Conservation (phyloP, 1,140 invertebrate genomes). For the Eurosta solidaginis region DNA sequence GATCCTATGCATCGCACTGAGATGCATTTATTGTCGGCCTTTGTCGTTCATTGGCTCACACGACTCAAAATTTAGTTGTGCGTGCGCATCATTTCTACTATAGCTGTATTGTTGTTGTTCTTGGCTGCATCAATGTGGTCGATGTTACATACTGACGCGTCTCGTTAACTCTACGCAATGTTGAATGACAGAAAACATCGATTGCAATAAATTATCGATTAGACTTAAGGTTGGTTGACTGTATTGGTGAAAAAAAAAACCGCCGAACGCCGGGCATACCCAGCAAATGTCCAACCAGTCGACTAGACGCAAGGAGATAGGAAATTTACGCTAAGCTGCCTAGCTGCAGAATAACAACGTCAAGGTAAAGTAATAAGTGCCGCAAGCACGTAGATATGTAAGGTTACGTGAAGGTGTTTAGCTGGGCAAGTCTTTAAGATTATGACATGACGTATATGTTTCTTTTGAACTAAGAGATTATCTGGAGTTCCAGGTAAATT, state of each 20-base stretch:
- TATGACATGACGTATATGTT: neutral
- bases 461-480: neutral
- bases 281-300: neutral
- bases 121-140: neutral
- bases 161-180: constrained; percentile 23
- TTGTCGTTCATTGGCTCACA: neutral
- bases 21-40: neutral
- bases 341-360: neutral
- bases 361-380: neutral
- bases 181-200: constrained; percentile 17
- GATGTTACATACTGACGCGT: neutral
- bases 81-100: neutral
- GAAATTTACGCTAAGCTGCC: neutral
- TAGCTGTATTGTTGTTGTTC: neutral
- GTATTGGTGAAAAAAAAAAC: neutral
- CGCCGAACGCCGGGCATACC: neutral
- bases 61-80: neutral
- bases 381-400: too few relatives aligned
- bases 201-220: constrained; percentile 53
- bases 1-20: neutral
- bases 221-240: constrained; percentile 30
- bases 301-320: neutral
- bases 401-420: constrained; percentile 7
- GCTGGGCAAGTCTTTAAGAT: neutral
- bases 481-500: too few relatives aligned